These are phyloP conservation scores for Conchocele bisecta DNA, from an alignment of 2,888 invertebrate genomes.

Conservation along the genomic window DNA sequence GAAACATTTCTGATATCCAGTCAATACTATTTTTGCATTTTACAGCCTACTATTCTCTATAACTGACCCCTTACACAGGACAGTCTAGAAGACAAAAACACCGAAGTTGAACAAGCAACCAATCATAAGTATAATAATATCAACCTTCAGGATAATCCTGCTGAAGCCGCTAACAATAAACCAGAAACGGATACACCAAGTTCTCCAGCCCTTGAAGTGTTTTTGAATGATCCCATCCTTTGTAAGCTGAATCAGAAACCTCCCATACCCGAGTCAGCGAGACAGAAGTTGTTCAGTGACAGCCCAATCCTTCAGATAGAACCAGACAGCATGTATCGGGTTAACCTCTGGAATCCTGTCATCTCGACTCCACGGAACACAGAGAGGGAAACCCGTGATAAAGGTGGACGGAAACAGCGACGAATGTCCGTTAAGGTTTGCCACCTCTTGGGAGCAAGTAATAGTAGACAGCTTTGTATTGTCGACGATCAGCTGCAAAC, in stretches of 20 bases:
- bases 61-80: no score
- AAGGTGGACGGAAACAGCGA: no score
- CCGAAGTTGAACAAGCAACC: not conserved
- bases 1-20: no score
- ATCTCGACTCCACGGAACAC: conserved; percentile 42
- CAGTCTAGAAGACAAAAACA: conserved; percentile 2
- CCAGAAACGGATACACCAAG: no score
- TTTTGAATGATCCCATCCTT: conserved; percentile 47
- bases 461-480: no score
- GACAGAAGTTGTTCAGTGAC: conserved; percentile 14
- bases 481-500: not conserved
- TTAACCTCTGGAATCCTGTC: conserved; percentile 57
- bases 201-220: conserved; percentile 30
- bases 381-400: no score
- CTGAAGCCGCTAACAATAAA: no score
- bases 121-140: conserved; percentile 12
- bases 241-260: conserved; percentile 45
- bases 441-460: no score
- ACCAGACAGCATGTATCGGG: conserved; percentile 39
- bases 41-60: no score
- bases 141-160: not conserved
- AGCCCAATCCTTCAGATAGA: conserved; percentile 31
- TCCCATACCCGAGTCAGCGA: not conserved
- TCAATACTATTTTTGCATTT: no score
- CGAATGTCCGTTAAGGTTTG: no score